Evolutionary conservation across 2,797 vertebrate species (phyloP), one percentile per base, ranked within the genome.

Genomic region (Enoplosus armatus): DNA sequence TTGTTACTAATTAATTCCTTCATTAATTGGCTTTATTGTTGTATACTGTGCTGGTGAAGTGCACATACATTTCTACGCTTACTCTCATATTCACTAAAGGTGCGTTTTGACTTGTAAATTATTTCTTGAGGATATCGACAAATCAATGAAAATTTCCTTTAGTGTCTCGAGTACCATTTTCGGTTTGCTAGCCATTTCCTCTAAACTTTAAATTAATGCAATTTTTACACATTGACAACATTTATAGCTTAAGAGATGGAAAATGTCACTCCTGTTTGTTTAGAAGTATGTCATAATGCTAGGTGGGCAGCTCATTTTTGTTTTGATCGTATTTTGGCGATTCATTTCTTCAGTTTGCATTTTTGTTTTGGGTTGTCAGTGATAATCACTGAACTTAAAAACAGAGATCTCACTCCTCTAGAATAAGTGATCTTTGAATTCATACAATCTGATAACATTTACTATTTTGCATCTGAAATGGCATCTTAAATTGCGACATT

Each of bases 291-390:
- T 84, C 72, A 31, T 35, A 29, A 75, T 75, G 67, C 66, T 79
- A 74, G 65, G 82, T 35, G 71, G 85, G 87, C 88, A 92, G 92
- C 88, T 92, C 43, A 8, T 80, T 78, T 80, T 51, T 9, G 68
- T 90, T 90, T 72, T 50, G 29, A 69, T 88, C 11, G 16, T 74
- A 41, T 80, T 87, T 53, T 82, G 54, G 26, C 31, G 8, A 37
- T 64, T 90, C 51, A 7, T 56, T 45, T 79, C n/a, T 66, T 56
- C 15, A 48, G 67, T 48, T 77, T 61, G 39, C 37, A 4, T 70
- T 72, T 71, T 76, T 64, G 12, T 50, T 68, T 80, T 67, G 18
- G 16, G 37, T 68, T 24, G 4, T 91, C 82, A 69, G 85, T 79
- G 78, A 62, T 7, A 20, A 65, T 69, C 79, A 84, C 88, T 81